A percentile compares a stretch with the other conserved stretches of the same genome.
phyloP scores from a whole-genome alignment of 2,113 vertebrate genomes.

The Apistogramma diplotaenia region DNA sequence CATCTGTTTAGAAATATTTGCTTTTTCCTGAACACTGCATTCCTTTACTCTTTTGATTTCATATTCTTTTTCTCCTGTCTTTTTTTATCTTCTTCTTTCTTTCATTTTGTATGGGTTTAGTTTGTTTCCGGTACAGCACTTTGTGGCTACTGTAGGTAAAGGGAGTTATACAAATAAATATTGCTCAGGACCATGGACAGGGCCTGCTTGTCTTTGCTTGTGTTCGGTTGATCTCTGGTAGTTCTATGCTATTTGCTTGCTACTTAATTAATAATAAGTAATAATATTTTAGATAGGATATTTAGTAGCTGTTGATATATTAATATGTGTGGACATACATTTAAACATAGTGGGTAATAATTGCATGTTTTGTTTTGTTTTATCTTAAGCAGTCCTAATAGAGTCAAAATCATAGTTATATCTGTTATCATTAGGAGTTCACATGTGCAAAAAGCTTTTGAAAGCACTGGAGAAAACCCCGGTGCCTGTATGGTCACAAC shows the following conservation, averaged over 20 bases:
- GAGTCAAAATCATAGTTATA: not conserved
- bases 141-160: not conserved
- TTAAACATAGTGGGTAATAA: not conserved
- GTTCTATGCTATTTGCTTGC: not conserved
- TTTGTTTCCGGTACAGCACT: not conserved
- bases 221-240: not conserved
- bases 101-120: not conserved
- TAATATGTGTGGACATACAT: not conserved
- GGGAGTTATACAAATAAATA: not conserved
- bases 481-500: not conserved
- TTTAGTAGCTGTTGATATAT: not conserved
- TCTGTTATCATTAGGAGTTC: not conserved
- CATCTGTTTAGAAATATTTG: too few species aligned
- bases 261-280: not conserved
- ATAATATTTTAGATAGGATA: not conserved
- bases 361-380: not conserved
- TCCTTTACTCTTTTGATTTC: not conserved
- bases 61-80: not conserved
- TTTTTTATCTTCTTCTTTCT: not conserved
- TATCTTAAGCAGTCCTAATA: not conserved
- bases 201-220: not conserved
- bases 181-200: constrained; percentile 56
- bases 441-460: not conserved
- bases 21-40: too few species aligned
- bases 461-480: not conserved